Percentiles rank a stretch among this genome's conserved stretches.
phyloP scores from a whole-genome alignment of 2,888 invertebrate genomes.

The Baccha elongata region DNA sequence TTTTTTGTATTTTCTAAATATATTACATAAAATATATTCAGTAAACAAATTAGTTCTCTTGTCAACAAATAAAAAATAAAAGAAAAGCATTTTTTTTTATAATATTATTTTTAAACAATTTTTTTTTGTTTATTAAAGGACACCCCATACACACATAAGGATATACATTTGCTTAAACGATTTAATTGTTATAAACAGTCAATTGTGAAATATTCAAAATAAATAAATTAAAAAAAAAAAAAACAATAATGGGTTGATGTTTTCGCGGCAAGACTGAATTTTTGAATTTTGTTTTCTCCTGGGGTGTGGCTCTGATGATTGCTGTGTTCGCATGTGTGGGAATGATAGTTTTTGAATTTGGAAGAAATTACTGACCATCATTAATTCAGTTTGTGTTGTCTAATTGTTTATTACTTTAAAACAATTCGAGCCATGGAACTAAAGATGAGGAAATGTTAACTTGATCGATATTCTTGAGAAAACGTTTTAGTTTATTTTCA shows the following conservation, averaged over 20 bases:
- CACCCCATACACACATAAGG: conserved; percentile 73
- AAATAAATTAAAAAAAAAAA: conserved; percentile 64
- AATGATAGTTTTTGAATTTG: not conserved
- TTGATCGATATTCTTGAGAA: too few relatives aligned
- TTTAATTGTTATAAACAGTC: conserved; percentile 74
- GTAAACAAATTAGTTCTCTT: conserved; percentile 66
- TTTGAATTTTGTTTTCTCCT: conserved; percentile 1
- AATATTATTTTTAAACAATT: conserved; percentile 29
- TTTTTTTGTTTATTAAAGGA: conserved; percentile 65
- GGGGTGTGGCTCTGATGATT: conserved; percentile 23
- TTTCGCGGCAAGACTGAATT: conserved; percentile 10
- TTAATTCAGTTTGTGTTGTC: too few relatives aligned
- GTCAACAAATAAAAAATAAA: conserved; percentile 53
- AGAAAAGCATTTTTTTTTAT: conserved; percentile 15
- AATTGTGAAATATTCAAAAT: conserved; percentile 74
- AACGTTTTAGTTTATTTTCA: too few relatives aligned
- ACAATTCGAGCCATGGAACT: too few relatives aligned
- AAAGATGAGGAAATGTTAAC: too few relatives aligned
- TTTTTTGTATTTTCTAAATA: conserved; percentile 70
- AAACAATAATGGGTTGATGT: conserved; percentile 8
- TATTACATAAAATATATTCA: conserved; percentile 62
- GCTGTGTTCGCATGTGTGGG: conserved; percentile 25
- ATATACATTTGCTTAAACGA: conserved; percentile 74
- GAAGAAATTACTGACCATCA: too few relatives aligned
- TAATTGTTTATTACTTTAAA: too few relatives aligned